Evolutionary conservation across 1,140 invertebrate genomes (phyloP).

Genomic region (Drosophila carrolli): DNA sequence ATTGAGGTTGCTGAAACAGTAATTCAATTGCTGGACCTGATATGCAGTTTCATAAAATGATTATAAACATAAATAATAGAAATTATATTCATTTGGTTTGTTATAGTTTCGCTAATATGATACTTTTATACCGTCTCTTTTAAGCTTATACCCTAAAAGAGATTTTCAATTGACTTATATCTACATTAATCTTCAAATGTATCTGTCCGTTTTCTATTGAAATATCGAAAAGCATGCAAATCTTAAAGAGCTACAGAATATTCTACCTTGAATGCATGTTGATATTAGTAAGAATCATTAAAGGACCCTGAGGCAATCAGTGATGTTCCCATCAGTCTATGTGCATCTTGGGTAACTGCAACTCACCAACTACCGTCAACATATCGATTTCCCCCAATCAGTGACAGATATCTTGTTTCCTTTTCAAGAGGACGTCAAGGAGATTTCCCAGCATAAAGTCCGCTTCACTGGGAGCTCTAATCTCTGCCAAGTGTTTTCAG

Average conservation of each 20-base stretch:
- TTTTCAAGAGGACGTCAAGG: constrained; percentile 24
- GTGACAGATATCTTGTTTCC: constrained; percentile 35
- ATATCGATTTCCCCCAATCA: constrained; percentile 46
- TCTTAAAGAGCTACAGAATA: background rate
- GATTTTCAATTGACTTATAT: no score
- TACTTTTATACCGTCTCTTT: no score
- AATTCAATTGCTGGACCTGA: no score
- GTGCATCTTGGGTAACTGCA: constrained; percentile 18
- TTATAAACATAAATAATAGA: no score
- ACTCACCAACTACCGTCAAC: background rate
- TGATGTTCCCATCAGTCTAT: constrained; percentile 1
- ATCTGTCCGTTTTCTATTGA: no score
- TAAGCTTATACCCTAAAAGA: no score
- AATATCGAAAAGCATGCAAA: background rate
- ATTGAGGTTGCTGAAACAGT: no score
- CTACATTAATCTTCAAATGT: no score
- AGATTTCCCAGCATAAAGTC: constrained; percentile 12
- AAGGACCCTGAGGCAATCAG: constrained; percentile 7
- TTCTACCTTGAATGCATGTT: no score
- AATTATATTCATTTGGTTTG: no score
- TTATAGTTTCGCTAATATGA: no score
- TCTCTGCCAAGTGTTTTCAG: constrained; percentile 12
- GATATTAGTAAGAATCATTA: background rate
- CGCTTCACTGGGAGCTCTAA: constrained; percentile 10
- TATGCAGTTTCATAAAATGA: no score